Conservation (phyloP, 23 tunicate genomes). For the Halocynthia roretzi region DNA sequence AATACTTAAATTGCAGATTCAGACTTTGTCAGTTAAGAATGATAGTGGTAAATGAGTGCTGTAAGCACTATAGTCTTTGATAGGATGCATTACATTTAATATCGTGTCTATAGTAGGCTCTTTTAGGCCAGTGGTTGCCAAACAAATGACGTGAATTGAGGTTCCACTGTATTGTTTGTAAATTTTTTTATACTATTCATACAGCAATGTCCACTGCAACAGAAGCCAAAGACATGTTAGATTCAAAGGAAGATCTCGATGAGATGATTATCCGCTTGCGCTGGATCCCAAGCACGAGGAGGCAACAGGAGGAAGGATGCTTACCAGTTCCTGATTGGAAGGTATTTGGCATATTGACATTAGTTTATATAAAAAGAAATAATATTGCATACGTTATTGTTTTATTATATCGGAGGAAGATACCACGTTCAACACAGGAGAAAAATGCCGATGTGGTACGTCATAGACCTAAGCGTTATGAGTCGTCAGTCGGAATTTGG, state of each 20-base stretch:
- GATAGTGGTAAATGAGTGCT: no score
- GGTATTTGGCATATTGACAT: background rate
- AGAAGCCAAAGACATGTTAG: no score
- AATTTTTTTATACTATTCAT: no score
- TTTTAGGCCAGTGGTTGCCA: no score
- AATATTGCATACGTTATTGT: background rate
- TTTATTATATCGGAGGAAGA: background rate
- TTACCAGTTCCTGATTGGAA: conserved; percentile 35
- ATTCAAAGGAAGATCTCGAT: conserved; percentile 21
- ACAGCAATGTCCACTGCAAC: background rate
- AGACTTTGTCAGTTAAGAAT: no score
- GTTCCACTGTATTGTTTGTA: no score
- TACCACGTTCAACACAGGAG: conserved; percentile 48
- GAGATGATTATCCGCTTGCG: conserved; percentile 24
- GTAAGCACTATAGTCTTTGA: no score
- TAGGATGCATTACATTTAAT: no score
- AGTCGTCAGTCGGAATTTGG: conserved; percentile 34
- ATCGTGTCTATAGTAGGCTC: no score
- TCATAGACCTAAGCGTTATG: conserved; percentile 30
- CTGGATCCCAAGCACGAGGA: conserved; percentile 45
- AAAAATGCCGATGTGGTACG: conserved; percentile 68
- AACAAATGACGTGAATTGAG: no score
- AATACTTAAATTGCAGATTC: no score
- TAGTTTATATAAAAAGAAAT: background rate
- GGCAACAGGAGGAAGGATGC: conserved; percentile 27